These are phyloP conservation scores for Blastobasis lacticolella DNA, from an alignment of 2,888 invertebrate species.

Conservation along the genomic window DNA sequence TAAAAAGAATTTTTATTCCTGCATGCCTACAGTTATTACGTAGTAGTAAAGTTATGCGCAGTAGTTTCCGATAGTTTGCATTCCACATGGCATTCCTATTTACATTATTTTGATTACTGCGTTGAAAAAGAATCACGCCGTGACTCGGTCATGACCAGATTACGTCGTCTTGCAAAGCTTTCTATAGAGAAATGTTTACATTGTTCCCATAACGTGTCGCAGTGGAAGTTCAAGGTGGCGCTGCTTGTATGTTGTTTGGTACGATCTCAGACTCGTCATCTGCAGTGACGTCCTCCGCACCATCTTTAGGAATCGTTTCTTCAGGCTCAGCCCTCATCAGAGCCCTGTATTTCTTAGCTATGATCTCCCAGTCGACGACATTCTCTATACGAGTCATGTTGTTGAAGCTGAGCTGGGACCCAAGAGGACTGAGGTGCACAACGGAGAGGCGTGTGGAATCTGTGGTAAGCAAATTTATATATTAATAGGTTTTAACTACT, in stretches of 20 bases:
- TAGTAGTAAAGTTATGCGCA: too few relatives aligned
- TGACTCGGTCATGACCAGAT: too few relatives aligned
- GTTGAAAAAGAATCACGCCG: too few relatives aligned
- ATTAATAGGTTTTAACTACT: too few relatives aligned
- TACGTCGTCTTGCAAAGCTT: too few relatives aligned
- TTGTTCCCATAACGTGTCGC: too few relatives aligned
- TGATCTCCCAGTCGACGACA: slow-evolving; percentile 93
- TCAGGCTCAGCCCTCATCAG: slow-evolving; percentile 71
- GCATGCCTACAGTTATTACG: too few relatives aligned
- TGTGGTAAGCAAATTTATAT: slow-evolving; percentile 21
- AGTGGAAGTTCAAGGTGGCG: slow-evolving; percentile 43
- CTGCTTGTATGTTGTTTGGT: slow-evolving; percentile 55
- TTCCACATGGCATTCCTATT: too few relatives aligned
- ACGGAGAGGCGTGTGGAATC: slow-evolving; percentile 86
- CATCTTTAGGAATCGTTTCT: slow-evolving; percentile 41
- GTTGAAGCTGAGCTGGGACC: slow-evolving; percentile 88
- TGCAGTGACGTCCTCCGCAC: slow-evolving; percentile 54
- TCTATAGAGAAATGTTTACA: too few relatives aligned
- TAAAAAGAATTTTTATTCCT: too few relatives aligned
- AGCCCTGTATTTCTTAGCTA: slow-evolving; percentile 90
- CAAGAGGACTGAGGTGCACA: slow-evolving; percentile 86
- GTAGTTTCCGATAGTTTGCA: too few relatives aligned
- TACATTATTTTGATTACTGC: too few relatives aligned
- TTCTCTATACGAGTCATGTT: slow-evolving; percentile 88
- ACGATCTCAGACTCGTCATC: slow-evolving; percentile 58